A percentile compares a stretch with the other conserved stretches of the same genome.
Evolutionary conservation across 2,888 invertebrate genomes (phyloP).

Genomic region (Andrena haemorrhoa): DNA sequence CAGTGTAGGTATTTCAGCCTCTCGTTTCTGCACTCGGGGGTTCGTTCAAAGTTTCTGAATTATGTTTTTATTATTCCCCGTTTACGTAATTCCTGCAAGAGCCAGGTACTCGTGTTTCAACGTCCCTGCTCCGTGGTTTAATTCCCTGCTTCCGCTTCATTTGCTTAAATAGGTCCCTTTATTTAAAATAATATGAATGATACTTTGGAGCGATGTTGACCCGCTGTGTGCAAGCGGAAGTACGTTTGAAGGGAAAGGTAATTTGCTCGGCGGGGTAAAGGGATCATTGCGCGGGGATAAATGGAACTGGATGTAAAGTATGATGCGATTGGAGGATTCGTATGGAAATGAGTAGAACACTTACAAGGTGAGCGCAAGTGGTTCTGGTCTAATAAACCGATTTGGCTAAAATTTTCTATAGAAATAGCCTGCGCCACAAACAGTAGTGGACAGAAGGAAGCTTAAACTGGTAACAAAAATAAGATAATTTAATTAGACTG

Average conservation of each 20-base stretch:
- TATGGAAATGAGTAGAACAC: no score
- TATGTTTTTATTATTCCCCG: conserved; percentile 34
- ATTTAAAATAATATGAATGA: conserved; percentile 6
- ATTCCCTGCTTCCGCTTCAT: background rate
- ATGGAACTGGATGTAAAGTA: background rate
- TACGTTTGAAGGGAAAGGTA: background rate
- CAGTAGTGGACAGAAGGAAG: no score
- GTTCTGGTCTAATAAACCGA: no score
- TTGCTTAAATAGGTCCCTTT: conserved; percentile 27
- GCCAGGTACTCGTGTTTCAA: conserved; percentile 1
- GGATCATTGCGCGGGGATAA: background rate
- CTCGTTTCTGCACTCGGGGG: background rate
- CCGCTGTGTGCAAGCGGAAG: background rate
- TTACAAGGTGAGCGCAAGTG: no score
- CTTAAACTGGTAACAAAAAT: no score
- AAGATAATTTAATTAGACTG: no score
- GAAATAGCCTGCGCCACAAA: no score
- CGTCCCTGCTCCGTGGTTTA: background rate
- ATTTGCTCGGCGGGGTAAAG: background rate
- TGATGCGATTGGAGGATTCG: background rate
- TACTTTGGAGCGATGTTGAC: conserved; percentile 2
- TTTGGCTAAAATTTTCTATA: no score
- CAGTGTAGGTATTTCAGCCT: background rate
- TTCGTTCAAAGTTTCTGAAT: conserved; percentile 32
- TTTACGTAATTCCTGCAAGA: background rate